Evolutionary conservation across 2,888 invertebrate species (phyloP).

Genomic region (Patella caerulea): DNA sequence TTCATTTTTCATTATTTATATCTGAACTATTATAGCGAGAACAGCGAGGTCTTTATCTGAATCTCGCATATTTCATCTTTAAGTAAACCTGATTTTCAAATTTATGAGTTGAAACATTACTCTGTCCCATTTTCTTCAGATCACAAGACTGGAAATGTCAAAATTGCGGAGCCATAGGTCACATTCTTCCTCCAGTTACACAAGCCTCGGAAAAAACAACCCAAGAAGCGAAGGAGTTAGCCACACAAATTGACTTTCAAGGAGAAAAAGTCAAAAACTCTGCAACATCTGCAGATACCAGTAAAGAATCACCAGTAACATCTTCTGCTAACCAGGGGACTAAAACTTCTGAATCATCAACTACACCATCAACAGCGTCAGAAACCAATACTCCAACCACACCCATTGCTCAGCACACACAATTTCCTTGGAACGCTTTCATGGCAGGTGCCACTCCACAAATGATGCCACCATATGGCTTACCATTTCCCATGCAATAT

Average conservation of each 20-base stretch:
- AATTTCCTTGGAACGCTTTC: slow-evolving; percentile 4
- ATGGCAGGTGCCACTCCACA: neutral
- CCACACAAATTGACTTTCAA: slow-evolving; percentile 71
- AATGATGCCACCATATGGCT: slow-evolving; percentile 6
- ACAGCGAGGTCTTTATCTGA: too few relatives aligned
- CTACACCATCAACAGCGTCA: slow-evolving; percentile 6
- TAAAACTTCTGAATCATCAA: neutral
- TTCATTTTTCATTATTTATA: too few relatives aligned
- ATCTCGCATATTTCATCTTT: too few relatives aligned
- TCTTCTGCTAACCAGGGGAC: neutral
- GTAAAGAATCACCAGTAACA: neutral
- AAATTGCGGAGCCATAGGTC: slow-evolving; percentile 77
- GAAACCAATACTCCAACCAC: slow-evolving; percentile 6
- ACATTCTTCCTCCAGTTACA: slow-evolving; percentile 72
- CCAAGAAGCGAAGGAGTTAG: slow-evolving; percentile 71
- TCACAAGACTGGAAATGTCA: slow-evolving; percentile 79
- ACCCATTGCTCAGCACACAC: neutral
- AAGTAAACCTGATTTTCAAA: too few relatives aligned
- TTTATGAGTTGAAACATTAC: too few relatives aligned
- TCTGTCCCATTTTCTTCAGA: slow-evolving; percentile 61
- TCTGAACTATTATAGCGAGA: too few relatives aligned
- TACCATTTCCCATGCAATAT: neutral
- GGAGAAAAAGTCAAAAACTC: slow-evolving; percentile 28
- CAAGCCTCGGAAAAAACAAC: slow-evolving; percentile 63
- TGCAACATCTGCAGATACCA: neutral